Percentiles rank a stretch among this genome's conserved stretches.
These are phyloP conservation scores for Bombus consobrinus DNA, from an alignment of 1,140 invertebrate species.

Conservation along the genomic window DNA sequence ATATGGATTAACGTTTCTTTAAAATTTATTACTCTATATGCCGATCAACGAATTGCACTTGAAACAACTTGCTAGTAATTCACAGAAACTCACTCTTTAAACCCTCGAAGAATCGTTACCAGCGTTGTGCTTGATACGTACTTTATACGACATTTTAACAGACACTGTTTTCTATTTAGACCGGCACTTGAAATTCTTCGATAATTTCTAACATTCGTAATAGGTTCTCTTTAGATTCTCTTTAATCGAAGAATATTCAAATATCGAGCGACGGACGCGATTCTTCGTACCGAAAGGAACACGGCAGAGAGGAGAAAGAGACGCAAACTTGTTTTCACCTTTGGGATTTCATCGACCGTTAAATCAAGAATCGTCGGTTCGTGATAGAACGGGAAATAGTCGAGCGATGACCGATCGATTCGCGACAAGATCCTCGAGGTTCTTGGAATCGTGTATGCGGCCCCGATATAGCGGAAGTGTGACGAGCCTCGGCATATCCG, in stretches of 20 bases:
- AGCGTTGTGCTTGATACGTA: too few species aligned
- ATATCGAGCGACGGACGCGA: not conserved
- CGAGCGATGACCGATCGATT: slow-evolving; percentile 1
- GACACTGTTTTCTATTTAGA: too few species aligned
- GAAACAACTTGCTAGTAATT: too few species aligned
- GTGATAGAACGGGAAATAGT: not conserved
- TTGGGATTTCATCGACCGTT: not conserved
- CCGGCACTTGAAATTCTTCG: too few species aligned
- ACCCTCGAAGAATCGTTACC: not conserved
- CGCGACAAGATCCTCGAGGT: slow-evolving; percentile 14
- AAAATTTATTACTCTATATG: too few species aligned
- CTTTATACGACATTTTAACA: too few species aligned
- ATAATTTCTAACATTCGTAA: too few species aligned
- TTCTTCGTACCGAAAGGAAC: not conserved
- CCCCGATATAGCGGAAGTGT: slow-evolving; percentile 24
- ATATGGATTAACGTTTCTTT: too few species aligned
- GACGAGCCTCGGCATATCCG: slow-evolving; percentile 52
- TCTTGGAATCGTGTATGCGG: slow-evolving; percentile 23
- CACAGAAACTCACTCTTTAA: not conserved
- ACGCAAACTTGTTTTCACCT: not conserved
- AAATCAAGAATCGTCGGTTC: not conserved
- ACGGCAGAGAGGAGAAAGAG: too few species aligned
- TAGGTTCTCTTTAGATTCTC: too few species aligned
- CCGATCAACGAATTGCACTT: too few species aligned
- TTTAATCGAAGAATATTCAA: not conserved